Evolutionary conservation across 2,888 invertebrate species (phyloP), one percentile per base, ranked within the genome.

Genomic region (Eupithecia exiguata): DNA sequence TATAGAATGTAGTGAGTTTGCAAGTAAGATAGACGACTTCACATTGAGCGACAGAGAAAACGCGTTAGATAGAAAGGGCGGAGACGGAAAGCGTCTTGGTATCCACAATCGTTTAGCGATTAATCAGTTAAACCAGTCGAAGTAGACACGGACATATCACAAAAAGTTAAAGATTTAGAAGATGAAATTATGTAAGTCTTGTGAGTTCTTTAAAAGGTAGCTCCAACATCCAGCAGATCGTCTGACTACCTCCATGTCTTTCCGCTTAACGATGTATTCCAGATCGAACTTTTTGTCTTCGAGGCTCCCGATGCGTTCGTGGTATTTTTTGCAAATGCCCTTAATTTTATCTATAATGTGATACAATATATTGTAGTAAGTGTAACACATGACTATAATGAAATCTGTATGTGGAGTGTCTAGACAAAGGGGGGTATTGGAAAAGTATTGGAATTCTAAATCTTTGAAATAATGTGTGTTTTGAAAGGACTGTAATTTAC

Each of bases 201-300:
- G 92, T 92, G 83, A 94, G 93, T 92, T 89, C 84, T 84, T 89
- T 30, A 87, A 91, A 88, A 88, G 88, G 85, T 87, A 89, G 86
- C 84, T 86, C 83, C 81, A 86, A 87, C 86, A 84, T 86, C 83
- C 81, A 86, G 87, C 86, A 86, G 89, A 89, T 88, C 84, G 83
- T 88, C 86, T 90, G 92, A 96, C 96, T 97, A 99, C 99, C 98
- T 99, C 98, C 95, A 97, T 97, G 95, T 99, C 99, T 97, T 99
- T 99, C 96, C 97, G 97, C 95, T 98, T 98, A 95, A 99, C 99
- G 95, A 98, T 96, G 96, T 97, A 97, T 96, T 99, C 99, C 96
- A 99, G 96, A 96, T 99, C 99, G 96, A 97, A 99, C 96, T 99
- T 99, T 94, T 97, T 96, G 89, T 97, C 97, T 96, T 99, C 99